phyloP scores from a whole-genome alignment of 2,113 vertebrate genomes.

The Oophaga pumilio region DNA sequence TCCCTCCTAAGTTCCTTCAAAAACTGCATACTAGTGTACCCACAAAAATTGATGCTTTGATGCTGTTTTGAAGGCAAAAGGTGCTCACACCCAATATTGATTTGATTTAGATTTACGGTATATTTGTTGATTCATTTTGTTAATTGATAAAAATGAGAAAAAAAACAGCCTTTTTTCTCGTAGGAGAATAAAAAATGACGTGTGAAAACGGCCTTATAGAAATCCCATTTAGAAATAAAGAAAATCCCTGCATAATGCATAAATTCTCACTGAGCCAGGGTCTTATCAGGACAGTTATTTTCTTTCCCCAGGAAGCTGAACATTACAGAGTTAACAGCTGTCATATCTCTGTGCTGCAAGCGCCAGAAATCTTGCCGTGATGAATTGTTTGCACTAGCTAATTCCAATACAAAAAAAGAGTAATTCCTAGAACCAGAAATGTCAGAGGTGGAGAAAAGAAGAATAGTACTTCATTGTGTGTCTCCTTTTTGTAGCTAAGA shows the following conservation, averaged over 20 bases:
- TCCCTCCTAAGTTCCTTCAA: too few relatives aligned
- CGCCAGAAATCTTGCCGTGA: slow-evolving; percentile 14
- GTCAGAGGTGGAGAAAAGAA: slow-evolving; percentile 16
- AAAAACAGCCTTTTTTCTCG: too few relatives aligned
- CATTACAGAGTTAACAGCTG: slow-evolving; percentile 10
- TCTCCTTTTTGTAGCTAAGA: not conserved
- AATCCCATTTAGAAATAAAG: not conserved
- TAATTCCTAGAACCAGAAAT: slow-evolving; percentile 20
- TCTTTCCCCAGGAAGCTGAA: not conserved
- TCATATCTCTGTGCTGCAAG: slow-evolving; percentile 20
- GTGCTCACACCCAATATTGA: too few relatives aligned
- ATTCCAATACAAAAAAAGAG: slow-evolving; percentile 26
- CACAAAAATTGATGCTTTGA: too few relatives aligned
- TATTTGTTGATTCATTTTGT: too few relatives aligned
- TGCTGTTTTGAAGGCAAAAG: too few relatives aligned
- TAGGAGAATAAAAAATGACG: too few relatives aligned
- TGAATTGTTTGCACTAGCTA: slow-evolving; percentile 26
- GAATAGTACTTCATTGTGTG: not conserved
- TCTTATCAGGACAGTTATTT: slow-evolving; percentile 19
- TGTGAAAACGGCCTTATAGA: not conserved
- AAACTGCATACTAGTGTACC: too few relatives aligned
- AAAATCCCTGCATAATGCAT: not conserved
- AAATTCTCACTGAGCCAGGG: not conserved
- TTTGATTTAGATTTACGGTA: too few relatives aligned
- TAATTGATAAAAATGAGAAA: too few relatives aligned